These are phyloP conservation scores for Atractosteus spatula DNA, from an alignment of 2,113 vertebrate species.

Conservation along the genomic window DNA sequence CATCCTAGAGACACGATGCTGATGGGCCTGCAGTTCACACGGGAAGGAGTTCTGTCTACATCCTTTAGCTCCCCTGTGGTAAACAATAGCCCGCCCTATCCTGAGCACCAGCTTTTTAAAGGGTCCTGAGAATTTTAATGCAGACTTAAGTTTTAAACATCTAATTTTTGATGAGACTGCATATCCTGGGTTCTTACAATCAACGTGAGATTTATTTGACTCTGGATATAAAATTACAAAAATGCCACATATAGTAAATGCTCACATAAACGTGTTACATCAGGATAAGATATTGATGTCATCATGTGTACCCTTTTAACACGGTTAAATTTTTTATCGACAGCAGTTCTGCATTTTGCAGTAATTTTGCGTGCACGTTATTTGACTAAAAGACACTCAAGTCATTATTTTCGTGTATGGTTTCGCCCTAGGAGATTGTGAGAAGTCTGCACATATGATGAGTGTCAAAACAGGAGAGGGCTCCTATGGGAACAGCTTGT, in stretches of 20 bases:
- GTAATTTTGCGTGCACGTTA: no score
- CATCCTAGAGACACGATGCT: constrained; percentile 24
- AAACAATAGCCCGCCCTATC: constrained; percentile 6
- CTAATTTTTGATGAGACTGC: background rate
- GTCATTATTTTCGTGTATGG: background rate
- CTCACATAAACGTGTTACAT: no score
- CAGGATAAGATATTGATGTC: no score
- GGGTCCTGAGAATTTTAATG: constrained; percentile 46
- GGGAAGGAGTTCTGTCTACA: constrained; percentile 34
- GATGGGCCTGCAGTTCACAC: constrained; percentile 46
- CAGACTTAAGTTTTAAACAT: constrained; percentile 15
- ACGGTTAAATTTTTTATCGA: no score
- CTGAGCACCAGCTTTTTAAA: background rate
- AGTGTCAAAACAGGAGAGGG: constrained; percentile 6
- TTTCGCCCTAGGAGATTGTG: background rate
- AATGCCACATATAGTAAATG: no score
- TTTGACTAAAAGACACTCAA: no score
- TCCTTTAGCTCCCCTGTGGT: constrained; percentile 27
- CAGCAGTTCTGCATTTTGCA: no score
- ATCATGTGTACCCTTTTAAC: no score
- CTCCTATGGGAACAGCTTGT: constrained; percentile 4
- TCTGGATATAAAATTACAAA: no score
- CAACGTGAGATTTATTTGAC: no score
- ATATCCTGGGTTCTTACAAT: no score
- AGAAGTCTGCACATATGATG: constrained; percentile 2